phyloP scores from a whole-genome alignment of 2,888 invertebrate genomes.

The Trichogramma evanescens region DNA sequence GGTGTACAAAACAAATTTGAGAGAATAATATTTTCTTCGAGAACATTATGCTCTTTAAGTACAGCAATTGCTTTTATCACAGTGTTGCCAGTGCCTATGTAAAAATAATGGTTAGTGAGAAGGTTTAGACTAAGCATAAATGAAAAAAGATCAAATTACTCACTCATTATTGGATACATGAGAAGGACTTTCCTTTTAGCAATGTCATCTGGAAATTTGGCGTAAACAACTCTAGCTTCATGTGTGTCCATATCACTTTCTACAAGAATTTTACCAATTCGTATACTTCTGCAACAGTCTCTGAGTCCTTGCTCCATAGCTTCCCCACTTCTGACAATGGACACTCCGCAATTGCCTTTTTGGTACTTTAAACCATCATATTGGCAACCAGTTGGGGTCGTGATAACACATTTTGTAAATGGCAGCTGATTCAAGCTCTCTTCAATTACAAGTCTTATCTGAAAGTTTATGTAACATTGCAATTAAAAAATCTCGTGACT shows the following conservation, averaged over 20 bases:
- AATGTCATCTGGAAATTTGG: conserved; percentile 95
- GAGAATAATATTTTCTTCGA: conserved; percentile 90
- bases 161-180: conserved; percentile 98
- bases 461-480: conserved; percentile 4
- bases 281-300: conserved; percentile 96
- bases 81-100: conserved; percentile 82
- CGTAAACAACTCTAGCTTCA: conserved; percentile 93
- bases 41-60: conserved; percentile 86
- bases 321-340: conserved; percentile 88
- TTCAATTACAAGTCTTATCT: conserved; percentile 93
- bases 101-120: not conserved
- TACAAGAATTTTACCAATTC: conserved; percentile 96
- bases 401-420: conserved; percentile 81
- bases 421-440: conserved; percentile 96
- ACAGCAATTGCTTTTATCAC: conserved; percentile 91
- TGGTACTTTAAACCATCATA: conserved; percentile 92
- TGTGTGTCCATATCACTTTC: conserved; percentile 95
- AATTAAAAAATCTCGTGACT: not conserved
- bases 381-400: conserved; percentile 85
- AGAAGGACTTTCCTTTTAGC: conserved; percentile 78
- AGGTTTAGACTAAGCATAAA: not conserved
- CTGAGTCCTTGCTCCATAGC: conserved; percentile 95
- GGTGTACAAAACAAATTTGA: conserved; percentile 97
- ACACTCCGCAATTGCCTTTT: conserved; percentile 97
- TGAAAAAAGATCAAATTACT: conserved; percentile 32